phyloP scores from a whole-genome alignment of 2,113 vertebrate species.

The Bagarius yarrelli region DNA sequence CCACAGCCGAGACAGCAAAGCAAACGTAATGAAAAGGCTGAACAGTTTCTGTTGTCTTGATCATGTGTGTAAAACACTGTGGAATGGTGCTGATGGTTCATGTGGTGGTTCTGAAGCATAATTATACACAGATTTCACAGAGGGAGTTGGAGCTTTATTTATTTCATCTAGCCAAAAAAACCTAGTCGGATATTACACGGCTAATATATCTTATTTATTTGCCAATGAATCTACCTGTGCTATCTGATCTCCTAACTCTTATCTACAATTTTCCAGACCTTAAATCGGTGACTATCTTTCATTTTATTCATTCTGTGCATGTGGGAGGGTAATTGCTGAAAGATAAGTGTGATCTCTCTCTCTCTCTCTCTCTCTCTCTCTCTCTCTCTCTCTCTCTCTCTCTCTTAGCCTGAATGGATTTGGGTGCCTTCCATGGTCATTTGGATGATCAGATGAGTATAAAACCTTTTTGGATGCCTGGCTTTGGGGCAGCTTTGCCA shows the following conservation, averaged over 20 bases:
- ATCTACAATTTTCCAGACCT: constrained; percentile 64
- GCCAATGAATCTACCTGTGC: constrained; percentile 58
- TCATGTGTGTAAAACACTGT: constrained; percentile 24
- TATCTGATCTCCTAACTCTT: constrained; percentile 55
- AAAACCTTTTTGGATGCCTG: constrained; percentile 60
- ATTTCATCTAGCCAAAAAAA: constrained; percentile 48
- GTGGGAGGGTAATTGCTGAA: constrained; percentile 68
- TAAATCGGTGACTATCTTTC: constrained; percentile 69
- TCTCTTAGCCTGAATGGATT: constrained; percentile 57
- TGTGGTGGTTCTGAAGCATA: constrained; percentile 44
- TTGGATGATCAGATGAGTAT: constrained; percentile 52
- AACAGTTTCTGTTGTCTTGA: constrained; percentile 31
- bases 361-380: constrained; percentile 45
- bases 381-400: constrained; percentile 51
- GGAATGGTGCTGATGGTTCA: constrained; percentile 40
- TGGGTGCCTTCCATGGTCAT: constrained; percentile 56
- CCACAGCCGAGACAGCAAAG: constrained; percentile 32
- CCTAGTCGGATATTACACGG: constrained; percentile 56
- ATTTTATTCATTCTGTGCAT: constrained; percentile 69
- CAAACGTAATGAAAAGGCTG: constrained; percentile 32
- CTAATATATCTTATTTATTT: constrained; percentile 66
- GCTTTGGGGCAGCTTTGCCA: constrained; percentile 56
- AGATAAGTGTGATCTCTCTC: constrained; percentile 64
- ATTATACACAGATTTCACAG: constrained; percentile 62
- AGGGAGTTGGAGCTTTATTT: constrained; percentile 51